Evolutionary conservation across 1,140 invertebrate genomes (phyloP).

Genomic region (Lamellibrachia luymesi): DNA sequence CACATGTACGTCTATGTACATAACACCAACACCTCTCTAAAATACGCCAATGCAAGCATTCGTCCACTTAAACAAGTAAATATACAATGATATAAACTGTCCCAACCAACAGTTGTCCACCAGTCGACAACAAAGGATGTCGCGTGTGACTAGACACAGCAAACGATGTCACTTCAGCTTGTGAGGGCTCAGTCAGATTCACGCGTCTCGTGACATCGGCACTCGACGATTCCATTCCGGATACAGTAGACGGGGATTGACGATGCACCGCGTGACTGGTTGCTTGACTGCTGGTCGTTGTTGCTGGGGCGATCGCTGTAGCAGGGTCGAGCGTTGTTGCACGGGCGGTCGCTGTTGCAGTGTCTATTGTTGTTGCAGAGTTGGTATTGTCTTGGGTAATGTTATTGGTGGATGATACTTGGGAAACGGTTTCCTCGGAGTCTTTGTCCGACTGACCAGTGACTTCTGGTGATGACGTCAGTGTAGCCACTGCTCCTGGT

Average conservation of each 20-base stretch:
- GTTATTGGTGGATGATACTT: neutral
- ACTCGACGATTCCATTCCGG: too few species aligned
- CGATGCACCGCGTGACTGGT: neutral
- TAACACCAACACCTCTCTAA: too few species aligned
- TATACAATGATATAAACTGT: neutral
- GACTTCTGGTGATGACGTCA: neutral
- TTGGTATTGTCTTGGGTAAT: neutral
- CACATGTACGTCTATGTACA: neutral
- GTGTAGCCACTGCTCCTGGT: neutral
- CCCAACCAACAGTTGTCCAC: neutral
- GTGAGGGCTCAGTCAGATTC: neutral
- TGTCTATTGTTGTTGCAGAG: neutral
- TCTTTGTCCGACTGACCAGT: neutral
- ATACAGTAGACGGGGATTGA: neutral
- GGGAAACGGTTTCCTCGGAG: neutral
- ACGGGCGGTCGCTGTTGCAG: neutral
- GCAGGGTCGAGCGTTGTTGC: neutral
- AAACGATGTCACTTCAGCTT: neutral
- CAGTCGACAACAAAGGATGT: neutral
- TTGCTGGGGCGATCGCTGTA: neutral
- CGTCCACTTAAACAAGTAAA: neutral
- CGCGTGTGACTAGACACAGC: neutral
- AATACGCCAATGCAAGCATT: neutral
- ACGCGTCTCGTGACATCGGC: neutral
- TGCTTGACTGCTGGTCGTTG: neutral